Evolutionary conservation across 2,888 invertebrate species (phyloP), one percentile per base, ranked within the genome.

Genomic region (Saturnia japonica): DNA sequence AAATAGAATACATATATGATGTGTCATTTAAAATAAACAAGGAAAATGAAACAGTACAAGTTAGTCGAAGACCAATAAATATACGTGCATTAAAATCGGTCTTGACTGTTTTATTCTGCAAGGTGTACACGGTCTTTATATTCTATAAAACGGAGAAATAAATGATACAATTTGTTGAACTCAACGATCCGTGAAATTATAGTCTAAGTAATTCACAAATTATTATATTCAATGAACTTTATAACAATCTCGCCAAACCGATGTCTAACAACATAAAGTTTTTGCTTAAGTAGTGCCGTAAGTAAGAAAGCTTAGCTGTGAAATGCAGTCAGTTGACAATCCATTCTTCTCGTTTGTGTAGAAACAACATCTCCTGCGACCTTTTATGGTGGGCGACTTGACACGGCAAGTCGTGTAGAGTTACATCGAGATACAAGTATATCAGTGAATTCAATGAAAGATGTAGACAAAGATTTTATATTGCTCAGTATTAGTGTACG

Each of bases 341-440:
- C 76, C 76, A 79, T 82, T 83, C 40, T 78, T 85, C 84, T 74
- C 77, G 77, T 80, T 85, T 85, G 82, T 80, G 78, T 81, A 82
- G 83, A 85, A 86, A 85, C 83, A 75, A 80, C 84, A 70, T 75
- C 79, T 76, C 69, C 51, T 71, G 22, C 68, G 62, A 66, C 80
- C 76, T 73, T 80, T 76, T 80, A 76, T 68, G 78, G 80, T 74
- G 75, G 72, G 71, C 73, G 67, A 68, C 62, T 75, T 78, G 78
- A 83, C 81, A 82, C 82, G 81, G 81, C 67, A 54, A 66, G 64
- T 74, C 67, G 68, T 75, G 67, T 75, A 74, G 67, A 34, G 71
- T 73, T 74, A 77, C 72, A 47, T 34, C 72, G 14, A 70, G 72
- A 68, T 70, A n/a, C 9, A 16, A 16, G 9, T n/a, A 16, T 19